Percentiles rank a stretch among this genome's conserved stretches.
phyloP scores from a whole-genome alignment of 2,797 vertebrate genomes.

The Micropoecilia bifurca region DNA sequence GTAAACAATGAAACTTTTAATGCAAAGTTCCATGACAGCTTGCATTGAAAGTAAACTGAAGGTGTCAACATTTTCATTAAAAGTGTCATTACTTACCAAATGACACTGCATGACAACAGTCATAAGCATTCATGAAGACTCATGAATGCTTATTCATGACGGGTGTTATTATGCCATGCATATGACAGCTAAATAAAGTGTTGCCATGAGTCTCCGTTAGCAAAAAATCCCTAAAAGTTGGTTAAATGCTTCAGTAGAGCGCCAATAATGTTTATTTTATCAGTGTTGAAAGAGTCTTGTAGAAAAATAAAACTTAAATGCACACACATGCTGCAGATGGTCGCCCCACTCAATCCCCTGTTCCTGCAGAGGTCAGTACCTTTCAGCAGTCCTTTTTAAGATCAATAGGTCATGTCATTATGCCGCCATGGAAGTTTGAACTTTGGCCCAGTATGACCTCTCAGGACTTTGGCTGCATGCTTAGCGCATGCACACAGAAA shows the following conservation, averaged over 20 bases:
- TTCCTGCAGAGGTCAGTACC: constrained; percentile 56
- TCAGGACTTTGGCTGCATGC: constrained; percentile 53
- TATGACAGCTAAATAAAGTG: no score
- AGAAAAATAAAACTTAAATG: constrained; percentile 6
- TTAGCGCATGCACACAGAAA: constrained; percentile 38
- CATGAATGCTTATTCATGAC: no score
- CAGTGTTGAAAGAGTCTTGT: constrained; percentile 6
- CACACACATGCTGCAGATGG: not conserved
- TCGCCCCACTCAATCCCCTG: not conserved
- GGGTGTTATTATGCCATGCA: no score
- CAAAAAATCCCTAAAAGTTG: not conserved
- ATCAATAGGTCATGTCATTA: constrained; percentile 76
- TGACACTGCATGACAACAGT: no score
- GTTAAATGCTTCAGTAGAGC: not conserved
- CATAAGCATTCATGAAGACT: no score
- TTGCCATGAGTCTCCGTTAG: not conserved
- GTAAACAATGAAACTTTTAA: no score
- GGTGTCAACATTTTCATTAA: no score
- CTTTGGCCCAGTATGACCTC: constrained; percentile 51
- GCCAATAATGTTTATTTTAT: constrained; percentile 7
- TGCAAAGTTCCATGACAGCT: no score
- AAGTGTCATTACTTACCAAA: no score
- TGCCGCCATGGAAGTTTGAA: constrained; percentile 59
- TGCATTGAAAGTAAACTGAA: no score
- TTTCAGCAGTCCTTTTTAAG: constrained; percentile 45